Evolutionary conservation across 2,888 invertebrate genomes (phyloP), one percentile per base, ranked within the genome.

Genomic region (Germaria angustata): DNA sequence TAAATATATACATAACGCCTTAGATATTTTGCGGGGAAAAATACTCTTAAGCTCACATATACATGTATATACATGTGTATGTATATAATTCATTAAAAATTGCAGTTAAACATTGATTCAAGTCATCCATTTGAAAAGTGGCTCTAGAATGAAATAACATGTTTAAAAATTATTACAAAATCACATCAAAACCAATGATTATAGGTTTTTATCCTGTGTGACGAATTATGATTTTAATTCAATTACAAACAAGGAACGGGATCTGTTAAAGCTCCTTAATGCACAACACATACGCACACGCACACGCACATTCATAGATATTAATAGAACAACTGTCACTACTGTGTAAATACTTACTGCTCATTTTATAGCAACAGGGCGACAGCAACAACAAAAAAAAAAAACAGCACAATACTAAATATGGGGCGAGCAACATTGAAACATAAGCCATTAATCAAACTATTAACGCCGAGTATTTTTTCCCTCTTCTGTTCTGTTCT

Each of bases 361-460:
- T 86, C 86, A 85, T 81, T 85, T 87, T 73, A 79, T 53, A 82
- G 75, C 83, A 83, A 72, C 79, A 73, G 86, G 78, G 59, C 66
- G 57, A 69, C 13, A 55, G 36, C 44, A 55, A 20, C 61, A 63
- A 55, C 63, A 55, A 65, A 17, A 72, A 61, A 36, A 76, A 57
- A 28, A 59, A n/a, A n/a, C n/a, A n/a, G n/a, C n/a, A 8, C n/a
- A 41, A 32, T 59, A 41, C 39, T 36, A 17, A 34, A 75, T 65
- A 71, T 75, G 71, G 68, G 83, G 69, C 77, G 81, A 83, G 55
- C 72, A 77, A 51, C 73, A 81, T 59, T 59, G 71, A 61, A 81
- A 84, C 84, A 84, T 86, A 84, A 84, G 85, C 90, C 90, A 91
- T 91, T 91, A 91, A 91, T 91, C 91, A 91, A 91, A 90, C 91